Base-by-base conservation (phyloP, 2,113 vertebrate genomes). In the Chloebia gouldiae region DNA sequence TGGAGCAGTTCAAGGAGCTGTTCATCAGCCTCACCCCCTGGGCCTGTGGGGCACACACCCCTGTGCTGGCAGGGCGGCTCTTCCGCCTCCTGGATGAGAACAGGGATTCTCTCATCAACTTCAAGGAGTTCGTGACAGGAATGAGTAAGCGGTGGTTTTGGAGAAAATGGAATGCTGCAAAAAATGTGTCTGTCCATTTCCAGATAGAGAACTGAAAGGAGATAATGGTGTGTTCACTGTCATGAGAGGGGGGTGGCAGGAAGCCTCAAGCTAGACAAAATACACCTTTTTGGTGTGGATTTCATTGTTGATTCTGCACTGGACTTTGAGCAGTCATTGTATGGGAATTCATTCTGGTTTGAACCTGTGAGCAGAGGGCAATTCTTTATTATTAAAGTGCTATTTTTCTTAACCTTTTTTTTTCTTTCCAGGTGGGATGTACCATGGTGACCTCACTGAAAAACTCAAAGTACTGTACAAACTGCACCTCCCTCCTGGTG, bases 401-500 rank as follows among this genome's bases (percentile, higher is more conserved):
- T 84, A 0, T 60, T 83, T 81, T 39, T 81, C n/a, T 77, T 49
- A 24, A 51, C 9, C 13, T 9, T 63, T 69, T 51, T 78, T 56
- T 61, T 84, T 22, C 20, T 60, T 78, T 9, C 11, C 95, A 99
- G 99, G 99, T 96, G 98, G 98, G 44, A 99, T 99, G 99, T 99
- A 99, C 97, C 99, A 99, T 9, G 99, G 99, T 27, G 99, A 99
- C 96, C 98, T 99, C 96, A 99, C 98, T 0, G 99, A 99, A 88
- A 99, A 99, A 96, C 98, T 99, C 65, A 99, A 99, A 96, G 97
- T 99, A 15, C 98, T 99, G 18, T 99, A 99, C 97, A 99, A 99
- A 96, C 98, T 99, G 31, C 99, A 99, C 94, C 96, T 99, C 56
- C 99, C 99, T 42, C 99, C 99, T 92, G 99, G 99, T 99, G 95